Evolutionary conservation across 2,888 invertebrate genomes (phyloP).

Genomic region (Meloe dianella): DNA sequence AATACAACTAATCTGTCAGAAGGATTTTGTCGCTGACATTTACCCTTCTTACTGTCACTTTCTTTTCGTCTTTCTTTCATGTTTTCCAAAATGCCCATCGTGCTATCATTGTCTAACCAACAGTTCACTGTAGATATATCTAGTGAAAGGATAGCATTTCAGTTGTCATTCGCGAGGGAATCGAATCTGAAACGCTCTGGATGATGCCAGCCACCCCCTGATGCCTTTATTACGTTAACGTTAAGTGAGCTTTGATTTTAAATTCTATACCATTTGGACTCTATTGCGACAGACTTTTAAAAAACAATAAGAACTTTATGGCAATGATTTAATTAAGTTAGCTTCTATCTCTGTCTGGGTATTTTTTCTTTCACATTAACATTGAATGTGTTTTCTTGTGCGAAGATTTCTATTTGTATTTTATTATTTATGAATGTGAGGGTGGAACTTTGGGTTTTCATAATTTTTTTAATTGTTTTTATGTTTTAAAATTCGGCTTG

Average conservation of each 20-base stretch:
- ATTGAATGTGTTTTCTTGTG: too few relatives aligned
- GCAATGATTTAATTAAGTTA: slow-evolving; percentile 10
- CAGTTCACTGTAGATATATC: not conserved
- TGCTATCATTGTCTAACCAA: not conserved
- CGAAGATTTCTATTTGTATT: too few relatives aligned
- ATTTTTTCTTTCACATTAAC: not conserved
- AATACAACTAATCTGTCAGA: slow-evolving; percentile 5
- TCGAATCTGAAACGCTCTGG: slow-evolving; percentile 24
- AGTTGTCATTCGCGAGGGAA: slow-evolving; percentile 35
- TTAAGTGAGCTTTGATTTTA: slow-evolving; percentile 52
- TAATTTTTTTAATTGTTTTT: too few relatives aligned
- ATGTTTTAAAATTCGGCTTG: too few relatives aligned
- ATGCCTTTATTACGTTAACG: slow-evolving; percentile 45
- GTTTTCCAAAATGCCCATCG: not conserved
- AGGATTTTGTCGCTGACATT: not conserved
- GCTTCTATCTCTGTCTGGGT: not conserved
- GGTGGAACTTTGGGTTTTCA: too few relatives aligned
- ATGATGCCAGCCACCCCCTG: slow-evolving; percentile 24
- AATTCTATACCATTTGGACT: slow-evolving; percentile 44
- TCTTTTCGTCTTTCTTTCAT: not conserved
- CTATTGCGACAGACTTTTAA: slow-evolving; percentile 29
- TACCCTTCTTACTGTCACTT: slow-evolving; percentile 13
- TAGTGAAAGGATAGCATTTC: slow-evolving; percentile 23
- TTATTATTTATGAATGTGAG: too few relatives aligned
- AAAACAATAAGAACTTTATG: slow-evolving; percentile 26